Percentiles rank a stretch among this genome's conserved stretches.
These are phyloP conservation scores for Erynnis tages DNA, from an alignment of 2,888 invertebrate genomes.

Conservation along the genomic window DNA sequence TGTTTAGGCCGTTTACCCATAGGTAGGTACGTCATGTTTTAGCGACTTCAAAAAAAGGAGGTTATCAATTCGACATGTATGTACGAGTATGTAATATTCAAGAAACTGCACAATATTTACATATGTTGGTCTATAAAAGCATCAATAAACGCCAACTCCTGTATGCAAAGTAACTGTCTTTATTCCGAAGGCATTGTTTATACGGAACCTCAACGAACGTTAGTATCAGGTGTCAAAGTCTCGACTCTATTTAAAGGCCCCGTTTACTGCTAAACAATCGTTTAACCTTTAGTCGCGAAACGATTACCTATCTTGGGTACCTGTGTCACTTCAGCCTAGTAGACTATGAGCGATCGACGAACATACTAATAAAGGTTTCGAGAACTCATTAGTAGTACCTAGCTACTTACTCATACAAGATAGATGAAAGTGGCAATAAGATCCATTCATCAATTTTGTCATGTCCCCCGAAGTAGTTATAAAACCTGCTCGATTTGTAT, in stretches of 20 bases:
- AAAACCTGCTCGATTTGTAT: no score
- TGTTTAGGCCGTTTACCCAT: not conserved
- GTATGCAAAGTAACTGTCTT: not conserved
- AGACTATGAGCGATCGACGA: not conserved
- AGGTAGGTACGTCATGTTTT: no score
- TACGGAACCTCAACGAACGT: conserved; percentile 17
- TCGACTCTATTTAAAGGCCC: conserved; percentile 39
- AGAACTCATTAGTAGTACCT: no score
- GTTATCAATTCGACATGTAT: not conserved
- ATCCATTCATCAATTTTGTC: no score
- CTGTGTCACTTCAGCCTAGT: not conserved
- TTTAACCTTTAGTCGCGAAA: conserved; percentile 41
- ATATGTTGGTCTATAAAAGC: no score
- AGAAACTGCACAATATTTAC: no score
- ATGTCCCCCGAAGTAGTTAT: no score
- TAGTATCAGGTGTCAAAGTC: conserved; percentile 25
- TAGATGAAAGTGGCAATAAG: no score
- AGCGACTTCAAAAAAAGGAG: no score
- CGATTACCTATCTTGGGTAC: conserved; percentile 6
- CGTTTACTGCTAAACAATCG: conserved; percentile 48
- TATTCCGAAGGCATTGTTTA: conserved; percentile 19
- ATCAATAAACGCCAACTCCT: not conserved
- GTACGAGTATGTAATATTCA: not conserved
- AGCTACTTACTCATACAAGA: no score
- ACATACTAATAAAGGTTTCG: no score